phyloP scores from a whole-genome alignment of 2,888 invertebrate species.

The Myopa testacea region DNA sequence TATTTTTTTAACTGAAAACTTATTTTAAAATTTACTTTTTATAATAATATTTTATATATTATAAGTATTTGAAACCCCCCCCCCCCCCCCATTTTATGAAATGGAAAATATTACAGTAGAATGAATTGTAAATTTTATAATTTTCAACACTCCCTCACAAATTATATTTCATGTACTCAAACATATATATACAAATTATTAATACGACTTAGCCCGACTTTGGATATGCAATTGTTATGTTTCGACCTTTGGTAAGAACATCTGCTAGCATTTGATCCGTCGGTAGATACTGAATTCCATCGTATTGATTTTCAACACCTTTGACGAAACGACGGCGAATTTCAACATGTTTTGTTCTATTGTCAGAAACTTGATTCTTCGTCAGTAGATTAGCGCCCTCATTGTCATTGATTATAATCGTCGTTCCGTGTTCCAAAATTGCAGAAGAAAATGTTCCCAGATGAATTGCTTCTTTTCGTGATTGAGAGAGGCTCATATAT shows the following conservation, averaged over 20 bases:
- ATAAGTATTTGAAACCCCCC: too few relatives aligned
- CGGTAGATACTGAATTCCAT: constrained; percentile 33
- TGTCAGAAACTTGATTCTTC: constrained; percentile 15
- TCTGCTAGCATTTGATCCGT: constrained; percentile 39
- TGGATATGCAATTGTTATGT: constrained; percentile 30
- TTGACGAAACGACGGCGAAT: constrained; percentile 22
- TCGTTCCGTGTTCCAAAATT: constrained; percentile 7
- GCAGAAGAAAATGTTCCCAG: not conserved
- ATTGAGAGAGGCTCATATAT: constrained; percentile 2
- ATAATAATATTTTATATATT: too few relatives aligned
- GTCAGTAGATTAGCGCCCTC: constrained; percentile 35
- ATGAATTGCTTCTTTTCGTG: constrained; percentile 6
- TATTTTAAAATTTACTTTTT: too few relatives aligned
- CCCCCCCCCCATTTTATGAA: too few relatives aligned
- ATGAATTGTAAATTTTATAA: constrained; percentile 11
- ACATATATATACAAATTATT: not conserved
- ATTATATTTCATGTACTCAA: constrained; percentile 11
- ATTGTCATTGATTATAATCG: constrained; percentile 38
- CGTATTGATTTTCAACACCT: constrained; percentile 21
- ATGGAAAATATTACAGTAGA: not conserved
- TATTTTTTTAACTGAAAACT: too few relatives aligned
- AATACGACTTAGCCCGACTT: constrained; percentile 25
- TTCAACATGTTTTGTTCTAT: constrained; percentile 22
- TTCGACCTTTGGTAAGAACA: constrained; percentile 38
- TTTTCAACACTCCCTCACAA: constrained; percentile 21